phyloP scores from a whole-genome alignment of 37 sponge, comb jelly and placozoan species.

The Dysidea cf. avara region DNA sequence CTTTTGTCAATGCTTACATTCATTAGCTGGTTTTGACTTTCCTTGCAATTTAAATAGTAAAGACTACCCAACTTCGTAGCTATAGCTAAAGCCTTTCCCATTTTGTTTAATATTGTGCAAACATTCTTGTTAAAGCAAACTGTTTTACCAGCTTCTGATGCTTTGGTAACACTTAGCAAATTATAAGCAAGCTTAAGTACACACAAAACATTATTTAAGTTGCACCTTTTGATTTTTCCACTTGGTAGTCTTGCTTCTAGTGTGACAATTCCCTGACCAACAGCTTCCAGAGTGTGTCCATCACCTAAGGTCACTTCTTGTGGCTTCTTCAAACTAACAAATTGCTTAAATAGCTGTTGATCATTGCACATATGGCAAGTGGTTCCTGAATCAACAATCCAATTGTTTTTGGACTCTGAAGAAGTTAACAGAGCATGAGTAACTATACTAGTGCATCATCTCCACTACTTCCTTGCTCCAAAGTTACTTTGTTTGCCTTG shows the following conservation, averaged over 20 bases:
- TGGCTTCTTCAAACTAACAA: not conserved
- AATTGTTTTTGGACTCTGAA: too few species aligned
- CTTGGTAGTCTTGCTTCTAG: conserved; percentile 23
- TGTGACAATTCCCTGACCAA: conserved; percentile 27
- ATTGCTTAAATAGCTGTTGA: not conserved
- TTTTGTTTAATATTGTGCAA: conserved; percentile 30
- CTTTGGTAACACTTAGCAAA: conserved; percentile 52
- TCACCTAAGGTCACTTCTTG: conserved; percentile 52
- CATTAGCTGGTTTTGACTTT: not conserved
- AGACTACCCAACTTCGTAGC: conserved; percentile 51
- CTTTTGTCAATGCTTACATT: too few species aligned
- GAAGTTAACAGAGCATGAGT: not conserved
- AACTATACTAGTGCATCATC: not conserved
- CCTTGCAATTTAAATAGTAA: conserved; percentile 36
- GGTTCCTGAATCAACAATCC: too few species aligned
- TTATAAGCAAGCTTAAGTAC: conserved; percentile 33
- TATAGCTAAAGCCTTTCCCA: too few species aligned
- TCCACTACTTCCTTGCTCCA: not conserved
- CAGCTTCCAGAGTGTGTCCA: conserved; percentile 25
- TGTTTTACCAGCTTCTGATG: conserved; percentile 23
- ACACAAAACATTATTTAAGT: conserved; percentile 42
- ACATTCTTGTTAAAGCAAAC: conserved; percentile 30
- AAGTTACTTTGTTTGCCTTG: not conserved
- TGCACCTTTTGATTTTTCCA: conserved; percentile 35
- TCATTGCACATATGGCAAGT: too few species aligned